Evolutionary conservation across 2,113 vertebrate species (phyloP).

Genomic region (Lepisosteus osseus): DNA sequence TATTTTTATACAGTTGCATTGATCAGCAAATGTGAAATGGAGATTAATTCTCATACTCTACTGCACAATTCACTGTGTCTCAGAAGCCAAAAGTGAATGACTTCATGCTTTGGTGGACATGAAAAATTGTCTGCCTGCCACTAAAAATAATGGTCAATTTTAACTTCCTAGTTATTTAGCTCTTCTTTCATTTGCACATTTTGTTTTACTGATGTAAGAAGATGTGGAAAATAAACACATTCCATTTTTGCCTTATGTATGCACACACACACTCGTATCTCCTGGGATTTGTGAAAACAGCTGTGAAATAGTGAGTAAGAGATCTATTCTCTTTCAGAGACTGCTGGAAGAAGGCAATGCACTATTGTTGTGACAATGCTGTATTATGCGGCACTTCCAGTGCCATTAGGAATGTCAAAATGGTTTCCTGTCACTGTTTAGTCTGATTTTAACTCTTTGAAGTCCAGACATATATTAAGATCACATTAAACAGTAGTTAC

Average conservation of each 20-base stretch:
- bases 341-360: background rate
- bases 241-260: background rate
- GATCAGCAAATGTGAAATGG: background rate
- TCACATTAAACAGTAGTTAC: background rate
- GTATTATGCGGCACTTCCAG: background rate
- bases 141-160: background rate
- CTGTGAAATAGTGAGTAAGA: background rate
- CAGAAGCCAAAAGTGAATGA: background rate
- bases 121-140: background rate
- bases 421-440: background rate
- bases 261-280: background rate
- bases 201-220: constrained; percentile 1
- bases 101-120: background rate
- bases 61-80: too few relatives aligned
- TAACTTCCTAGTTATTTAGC: constrained; percentile 1
- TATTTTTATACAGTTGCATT: background rate
- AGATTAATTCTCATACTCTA: background rate
- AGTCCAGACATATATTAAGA: background rate
- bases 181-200: constrained; percentile 12
- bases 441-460: background rate
- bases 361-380: background rate
- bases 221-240: constrained; percentile 16
- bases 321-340: background rate
- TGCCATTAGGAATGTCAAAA: background rate
- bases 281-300: background rate